A percentile compares a stretch with the other conserved stretches of the same genome.
These are phyloP conservation scores for Grammomys dolichurus DNA, from an alignment of 2,113 vertebrate genomes.

Conservation along the genomic window DNA sequence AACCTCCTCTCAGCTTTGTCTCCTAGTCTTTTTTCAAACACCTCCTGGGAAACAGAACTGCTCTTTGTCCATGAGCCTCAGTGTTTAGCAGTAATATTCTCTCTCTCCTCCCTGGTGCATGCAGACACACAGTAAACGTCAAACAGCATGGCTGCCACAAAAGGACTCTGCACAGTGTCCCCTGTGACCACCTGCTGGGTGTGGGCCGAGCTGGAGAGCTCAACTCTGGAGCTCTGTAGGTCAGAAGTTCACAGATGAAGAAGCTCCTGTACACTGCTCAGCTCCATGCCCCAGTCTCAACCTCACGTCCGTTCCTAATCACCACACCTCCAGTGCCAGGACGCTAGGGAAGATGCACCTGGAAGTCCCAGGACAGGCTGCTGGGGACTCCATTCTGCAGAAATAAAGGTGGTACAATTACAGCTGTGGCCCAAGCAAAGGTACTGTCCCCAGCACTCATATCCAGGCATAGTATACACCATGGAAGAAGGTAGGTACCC, in stretches of 20 bases:
- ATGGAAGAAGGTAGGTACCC: neutral
- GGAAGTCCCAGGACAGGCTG: neutral
- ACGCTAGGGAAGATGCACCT: neutral
- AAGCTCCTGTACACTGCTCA: neutral
- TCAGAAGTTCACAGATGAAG: neutral
- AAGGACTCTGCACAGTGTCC: neutral
- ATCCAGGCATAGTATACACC: neutral
- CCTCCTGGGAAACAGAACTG: neutral
- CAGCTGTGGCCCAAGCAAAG: neutral
- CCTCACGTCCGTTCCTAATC: neutral
- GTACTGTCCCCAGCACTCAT: accelerated
- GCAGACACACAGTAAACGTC: neutral
- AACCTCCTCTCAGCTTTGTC: neutral
- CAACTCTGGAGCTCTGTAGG: neutral
- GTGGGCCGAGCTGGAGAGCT: neutral
- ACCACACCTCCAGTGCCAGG: neutral
- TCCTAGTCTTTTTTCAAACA: neutral
- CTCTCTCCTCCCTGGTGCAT: neutral
- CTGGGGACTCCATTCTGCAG: neutral
- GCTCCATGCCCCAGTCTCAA: neutral
- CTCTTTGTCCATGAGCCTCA: neutral
- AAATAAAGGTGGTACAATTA: neutral
- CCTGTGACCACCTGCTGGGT: neutral
- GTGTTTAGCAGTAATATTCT: neutral
- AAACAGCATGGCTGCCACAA: neutral